Evolutionary conservation across 2,888 invertebrate genomes (phyloP).

Genomic region (Pollenia griseotomentosa): DNA sequence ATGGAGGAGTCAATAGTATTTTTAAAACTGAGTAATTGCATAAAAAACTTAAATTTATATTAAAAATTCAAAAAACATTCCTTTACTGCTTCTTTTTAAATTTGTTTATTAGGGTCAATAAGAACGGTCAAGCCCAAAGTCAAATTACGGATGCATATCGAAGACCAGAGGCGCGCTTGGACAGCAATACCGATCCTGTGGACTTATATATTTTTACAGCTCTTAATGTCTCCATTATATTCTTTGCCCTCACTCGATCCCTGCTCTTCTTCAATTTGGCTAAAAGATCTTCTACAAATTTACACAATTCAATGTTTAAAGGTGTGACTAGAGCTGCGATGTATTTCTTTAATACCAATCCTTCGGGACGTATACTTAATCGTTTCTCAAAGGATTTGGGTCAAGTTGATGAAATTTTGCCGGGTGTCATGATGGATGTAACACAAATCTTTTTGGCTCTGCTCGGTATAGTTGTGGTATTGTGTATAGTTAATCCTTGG

Average conservation of each 20-base stretch:
- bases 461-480: slow-evolving; percentile 91
- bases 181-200: slow-evolving; percentile 77
- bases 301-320: slow-evolving; percentile 94
- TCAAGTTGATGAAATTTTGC: slow-evolving; percentile 84
- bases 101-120: slow-evolving; percentile 78
- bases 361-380: slow-evolving; percentile 92
- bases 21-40: no score
- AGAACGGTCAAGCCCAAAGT: slow-evolving; percentile 75
- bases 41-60: no score
- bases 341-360: slow-evolving; percentile 95
- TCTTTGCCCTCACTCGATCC: slow-evolving; percentile 83
- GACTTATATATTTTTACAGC: slow-evolving; percentile 85
- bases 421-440: slow-evolving; percentile 83
- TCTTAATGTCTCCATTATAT: slow-evolving; percentile 84
- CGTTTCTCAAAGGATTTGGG: slow-evolving; percentile 95
- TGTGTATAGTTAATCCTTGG: slow-evolving; percentile 90
- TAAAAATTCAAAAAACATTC: no score
- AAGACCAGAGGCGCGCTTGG: slow-evolving; percentile 43
- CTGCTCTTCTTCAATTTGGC: slow-evolving; percentile 86
- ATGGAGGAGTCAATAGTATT: no score
- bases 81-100: background rate
- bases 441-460: slow-evolving; percentile 91
- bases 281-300: slow-evolving; percentile 90
- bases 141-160: slow-evolving; percentile 39
- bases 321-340: slow-evolving; percentile 92